Conservation (phyloP, 2,888 invertebrate species). For the Leptinotarsa haldemani region DNA sequence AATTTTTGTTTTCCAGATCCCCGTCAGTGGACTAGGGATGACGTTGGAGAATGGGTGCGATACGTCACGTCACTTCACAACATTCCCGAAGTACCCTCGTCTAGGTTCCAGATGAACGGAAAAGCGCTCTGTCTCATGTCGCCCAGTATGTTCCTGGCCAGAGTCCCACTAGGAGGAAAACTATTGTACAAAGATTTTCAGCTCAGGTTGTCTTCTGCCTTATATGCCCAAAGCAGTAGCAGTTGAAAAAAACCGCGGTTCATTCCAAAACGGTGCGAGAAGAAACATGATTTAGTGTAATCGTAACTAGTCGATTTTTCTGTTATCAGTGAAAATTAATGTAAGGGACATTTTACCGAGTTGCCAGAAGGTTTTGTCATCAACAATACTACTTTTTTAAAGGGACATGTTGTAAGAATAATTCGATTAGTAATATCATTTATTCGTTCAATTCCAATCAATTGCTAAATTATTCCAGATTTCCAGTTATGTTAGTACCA, state of each 20-base stretch:
- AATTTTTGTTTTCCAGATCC: slow-evolving; percentile 71
- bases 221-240: slow-evolving; percentile 64
- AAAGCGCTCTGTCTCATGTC: slow-evolving; percentile 84
- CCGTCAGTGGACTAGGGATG: slow-evolving; percentile 76
- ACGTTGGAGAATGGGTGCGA: slow-evolving; percentile 76
- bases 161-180: slow-evolving; percentile 78
- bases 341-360: background rate
- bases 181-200: slow-evolving; percentile 78
- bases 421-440: too few species aligned
- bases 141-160: slow-evolving; percentile 77
- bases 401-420: too few species aligned
- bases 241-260: slow-evolving; percentile 30
- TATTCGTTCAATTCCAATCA: too few species aligned
- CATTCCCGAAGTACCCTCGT: slow-evolving; percentile 69
- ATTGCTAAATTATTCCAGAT: too few species aligned
- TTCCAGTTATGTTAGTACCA: too few species aligned
- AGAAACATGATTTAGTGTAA: background rate
- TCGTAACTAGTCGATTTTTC: background rate
- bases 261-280: background rate
- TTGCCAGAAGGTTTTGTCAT: too few species aligned
- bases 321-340: background rate
- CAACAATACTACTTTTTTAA: too few species aligned
- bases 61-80: slow-evolving; percentile 71
- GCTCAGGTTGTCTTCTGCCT: slow-evolving; percentile 75
- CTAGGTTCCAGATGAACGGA: slow-evolving; percentile 83